Conservation (phyloP, 2,113 vertebrate species). For the Seriola quinqueradiata region DNA sequence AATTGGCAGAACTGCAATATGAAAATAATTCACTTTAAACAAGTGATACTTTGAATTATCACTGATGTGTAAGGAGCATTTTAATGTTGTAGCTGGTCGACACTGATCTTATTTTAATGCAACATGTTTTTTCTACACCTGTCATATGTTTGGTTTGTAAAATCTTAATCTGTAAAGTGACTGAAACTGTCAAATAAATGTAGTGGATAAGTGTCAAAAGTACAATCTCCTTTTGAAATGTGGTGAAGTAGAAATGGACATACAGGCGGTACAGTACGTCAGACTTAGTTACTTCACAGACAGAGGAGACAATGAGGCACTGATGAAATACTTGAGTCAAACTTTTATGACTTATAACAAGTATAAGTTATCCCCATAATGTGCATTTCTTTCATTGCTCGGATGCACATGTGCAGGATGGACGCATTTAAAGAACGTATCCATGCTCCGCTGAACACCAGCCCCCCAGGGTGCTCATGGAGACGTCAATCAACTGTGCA, state of each 20-base stretch:
- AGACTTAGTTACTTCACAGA: not conserved
- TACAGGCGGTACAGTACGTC: not conserved
- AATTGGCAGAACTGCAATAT: not conserved
- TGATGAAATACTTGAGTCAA: not conserved
- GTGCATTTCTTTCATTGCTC: constrained; percentile 13
- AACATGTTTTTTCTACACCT: not conserved
- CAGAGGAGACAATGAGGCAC: not conserved
- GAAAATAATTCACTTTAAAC: not conserved
- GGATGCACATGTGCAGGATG: constrained; percentile 61
- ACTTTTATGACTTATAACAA: not conserved
- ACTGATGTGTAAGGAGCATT: no score
- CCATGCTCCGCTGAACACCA: constrained; percentile 49
- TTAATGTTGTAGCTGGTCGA: not conserved
- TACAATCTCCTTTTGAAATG: not conserved
- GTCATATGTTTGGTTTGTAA: not conserved
- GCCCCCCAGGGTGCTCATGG: constrained; percentile 43
- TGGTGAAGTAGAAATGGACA: not conserved
- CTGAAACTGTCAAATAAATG: not conserved
- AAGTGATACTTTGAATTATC: no score
- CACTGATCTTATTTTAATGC: not conserved
- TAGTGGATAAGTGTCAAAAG: not conserved
- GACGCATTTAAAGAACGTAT: constrained; percentile 41
- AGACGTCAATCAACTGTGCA: constrained; percentile 62
- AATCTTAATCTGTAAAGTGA: not conserved
- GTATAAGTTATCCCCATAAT: not conserved